These are phyloP conservation scores for Microcaecilia unicolor DNA, from an alignment of 2,797 vertebrate genomes.

Conservation along the genomic window DNA sequence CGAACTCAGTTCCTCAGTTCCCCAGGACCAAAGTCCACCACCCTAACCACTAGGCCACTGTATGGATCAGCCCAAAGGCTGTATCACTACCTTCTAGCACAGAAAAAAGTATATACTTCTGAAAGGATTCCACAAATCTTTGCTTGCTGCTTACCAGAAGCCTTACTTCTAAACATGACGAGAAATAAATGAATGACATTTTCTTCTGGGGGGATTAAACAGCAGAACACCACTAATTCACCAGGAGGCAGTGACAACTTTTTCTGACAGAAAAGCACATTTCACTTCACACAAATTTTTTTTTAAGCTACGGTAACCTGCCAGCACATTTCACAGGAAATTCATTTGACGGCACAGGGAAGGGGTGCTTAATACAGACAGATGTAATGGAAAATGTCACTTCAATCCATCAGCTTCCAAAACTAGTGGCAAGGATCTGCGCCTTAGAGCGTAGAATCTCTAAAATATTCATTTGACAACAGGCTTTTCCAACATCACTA, in stretches of 20 bases:
- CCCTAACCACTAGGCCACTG: no score
- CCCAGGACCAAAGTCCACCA: no score
- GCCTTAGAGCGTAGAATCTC: slow-evolving; percentile 16
- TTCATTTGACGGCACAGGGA: slow-evolving; percentile 64
- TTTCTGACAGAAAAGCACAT: slow-evolving; percentile 40
- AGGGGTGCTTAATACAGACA: slow-evolving; percentile 55
- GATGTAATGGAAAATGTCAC: slow-evolving; percentile 71
- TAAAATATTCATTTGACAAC: slow-evolving; percentile 47
- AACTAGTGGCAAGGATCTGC: slow-evolving; percentile 28
- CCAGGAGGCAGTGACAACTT: slow-evolving; percentile 28
- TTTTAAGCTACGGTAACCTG: slow-evolving; percentile 48
- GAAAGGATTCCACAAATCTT: neutral
- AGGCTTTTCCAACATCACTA: slow-evolving; percentile 22
- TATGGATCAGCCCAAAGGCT: no score
- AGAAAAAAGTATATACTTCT: neutral
- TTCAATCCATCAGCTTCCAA: slow-evolving; percentile 57
- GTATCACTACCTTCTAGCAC: no score
- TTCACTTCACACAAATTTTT: slow-evolving; percentile 35
- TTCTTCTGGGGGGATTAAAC: slow-evolving; percentile 3
- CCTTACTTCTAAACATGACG: slow-evolving; percentile 9
- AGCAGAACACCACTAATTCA: slow-evolving; percentile 22
- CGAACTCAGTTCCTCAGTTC: no score
- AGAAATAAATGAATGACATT: slow-evolving; percentile 11
- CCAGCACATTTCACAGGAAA: slow-evolving; percentile 64
- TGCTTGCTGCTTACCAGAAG: neutral